phyloP scores from a whole-genome alignment of 2,888 invertebrate genomes.

The Lasioglossum lativentre region DNA sequence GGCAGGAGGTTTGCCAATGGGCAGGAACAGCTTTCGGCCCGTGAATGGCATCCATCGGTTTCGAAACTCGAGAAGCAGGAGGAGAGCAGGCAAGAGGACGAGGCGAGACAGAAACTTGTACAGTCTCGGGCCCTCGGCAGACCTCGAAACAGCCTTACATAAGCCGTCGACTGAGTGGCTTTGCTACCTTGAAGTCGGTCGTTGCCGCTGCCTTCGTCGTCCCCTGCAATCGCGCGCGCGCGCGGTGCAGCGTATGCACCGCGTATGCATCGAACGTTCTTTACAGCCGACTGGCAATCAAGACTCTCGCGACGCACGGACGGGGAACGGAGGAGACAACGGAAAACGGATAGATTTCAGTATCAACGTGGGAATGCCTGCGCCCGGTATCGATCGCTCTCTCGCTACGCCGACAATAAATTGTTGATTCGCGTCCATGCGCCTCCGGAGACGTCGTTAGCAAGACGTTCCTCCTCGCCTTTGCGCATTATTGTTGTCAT shows the following conservation, averaged over 20 bases:
- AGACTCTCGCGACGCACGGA: slow-evolving; percentile 32
- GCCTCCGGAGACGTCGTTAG: slow-evolving; percentile 38
- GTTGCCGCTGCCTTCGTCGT: slow-evolving; percentile 74
- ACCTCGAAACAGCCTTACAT: slow-evolving; percentile 75
- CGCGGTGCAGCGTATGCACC: background rate
- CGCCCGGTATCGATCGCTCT: slow-evolving; percentile 40
- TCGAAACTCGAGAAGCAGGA: background rate
- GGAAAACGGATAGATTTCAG: slow-evolving; percentile 56
- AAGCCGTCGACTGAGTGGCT: slow-evolving; percentile 73
- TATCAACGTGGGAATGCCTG: slow-evolving; percentile 52
- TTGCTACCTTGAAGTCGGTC: slow-evolving; percentile 82
- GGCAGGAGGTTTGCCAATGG: background rate
- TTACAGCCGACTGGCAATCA: slow-evolving; percentile 61
- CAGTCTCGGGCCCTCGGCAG: slow-evolving; percentile 22
- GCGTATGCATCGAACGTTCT: slow-evolving; percentile 69
- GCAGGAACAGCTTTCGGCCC: background rate
- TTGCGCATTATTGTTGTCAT: slow-evolving; percentile 45
- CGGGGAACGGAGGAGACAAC: slow-evolving; percentile 9
- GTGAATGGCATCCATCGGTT: slow-evolving; percentile 14
- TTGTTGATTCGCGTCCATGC: slow-evolving; percentile 50
- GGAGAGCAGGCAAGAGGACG: background rate
- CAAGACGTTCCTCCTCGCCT: slow-evolving; percentile 26
- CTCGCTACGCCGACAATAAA: slow-evolving; percentile 46
- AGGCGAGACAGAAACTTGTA: background rate
- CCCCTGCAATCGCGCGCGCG: slow-evolving; percentile 65